These are phyloP conservation scores for Cepaea nemoralis DNA, from an alignment of 1,140 invertebrate species.

Conservation along the genomic window DNA sequence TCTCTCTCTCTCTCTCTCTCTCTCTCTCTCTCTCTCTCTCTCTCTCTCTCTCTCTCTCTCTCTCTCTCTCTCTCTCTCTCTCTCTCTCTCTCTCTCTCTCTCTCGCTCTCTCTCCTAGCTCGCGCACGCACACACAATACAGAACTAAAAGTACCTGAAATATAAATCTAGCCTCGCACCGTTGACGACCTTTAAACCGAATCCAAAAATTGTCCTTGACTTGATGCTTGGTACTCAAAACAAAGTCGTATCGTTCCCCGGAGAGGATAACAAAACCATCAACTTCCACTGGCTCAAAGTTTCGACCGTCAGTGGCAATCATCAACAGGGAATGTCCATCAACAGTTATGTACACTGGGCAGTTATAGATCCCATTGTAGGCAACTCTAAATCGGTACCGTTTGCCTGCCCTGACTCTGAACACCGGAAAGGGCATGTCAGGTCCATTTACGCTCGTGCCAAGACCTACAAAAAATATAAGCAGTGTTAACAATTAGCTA, in stretches of 20 bases:
- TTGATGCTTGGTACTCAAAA: constrained; percentile 80
- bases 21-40: too few relatives aligned
- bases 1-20: too few relatives aligned
- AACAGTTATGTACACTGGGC: constrained; percentile 73
- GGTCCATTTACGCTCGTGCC: neutral
- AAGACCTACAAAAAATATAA: constrained; percentile 8
- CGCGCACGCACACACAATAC: too few relatives aligned
- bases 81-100: too few relatives aligned
- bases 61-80: too few relatives aligned
- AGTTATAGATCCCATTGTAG: constrained; percentile 86
- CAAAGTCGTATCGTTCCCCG: constrained; percentile 78
- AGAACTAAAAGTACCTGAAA: constrained; percentile 11
- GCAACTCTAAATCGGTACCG: constrained; percentile 88
- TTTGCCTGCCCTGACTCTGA: constrained; percentile 45
- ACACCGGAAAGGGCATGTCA: constrained; percentile 42
- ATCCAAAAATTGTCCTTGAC: constrained; percentile 86
- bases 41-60: too few relatives aligned
- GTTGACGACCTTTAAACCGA: constrained; percentile 82
- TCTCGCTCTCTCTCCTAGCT: too few relatives aligned
- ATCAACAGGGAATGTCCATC: constrained; percentile 53
- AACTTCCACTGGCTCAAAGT: constrained; percentile 48
- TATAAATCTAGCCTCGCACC: constrained; percentile 78
- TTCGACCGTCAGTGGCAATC: constrained; percentile 53
- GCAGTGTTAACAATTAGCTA: too few relatives aligned
- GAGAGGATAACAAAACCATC: constrained; percentile 49